Evolutionary conservation across 1,140 invertebrate species (phyloP).

Genomic region (Sycobia sp.): DNA sequence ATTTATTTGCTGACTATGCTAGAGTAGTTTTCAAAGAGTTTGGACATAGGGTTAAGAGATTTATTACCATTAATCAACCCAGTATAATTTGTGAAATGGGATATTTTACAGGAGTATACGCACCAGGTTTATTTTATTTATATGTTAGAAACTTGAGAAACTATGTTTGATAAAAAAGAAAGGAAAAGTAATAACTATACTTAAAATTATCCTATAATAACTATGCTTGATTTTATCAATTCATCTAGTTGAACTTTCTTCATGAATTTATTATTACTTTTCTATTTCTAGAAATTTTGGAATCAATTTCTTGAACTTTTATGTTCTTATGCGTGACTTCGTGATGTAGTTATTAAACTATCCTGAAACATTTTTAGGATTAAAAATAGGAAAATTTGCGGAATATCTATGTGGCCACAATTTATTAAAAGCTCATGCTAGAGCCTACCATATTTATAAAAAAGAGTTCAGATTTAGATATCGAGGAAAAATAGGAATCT

Average conservation of each 20-base stretch:
- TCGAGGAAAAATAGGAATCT: slow-evolving; percentile 58
- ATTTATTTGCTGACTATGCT: slow-evolving; percentile 65
- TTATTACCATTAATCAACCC: slow-evolving; percentile 62
- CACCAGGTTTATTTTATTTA: slow-evolving; percentile 29
- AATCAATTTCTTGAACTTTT: neutral
- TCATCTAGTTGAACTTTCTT: neutral
- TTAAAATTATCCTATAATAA: neutral
- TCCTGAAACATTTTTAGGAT: neutral
- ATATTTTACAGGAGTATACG: too few relatives aligned
- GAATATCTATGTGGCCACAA: slow-evolving; percentile 50
- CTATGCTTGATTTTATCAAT: neutral
- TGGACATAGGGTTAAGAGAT: slow-evolving; percentile 56
- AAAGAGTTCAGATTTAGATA: slow-evolving; percentile 65
- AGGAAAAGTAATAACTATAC: too few relatives aligned
- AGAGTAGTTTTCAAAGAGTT: slow-evolving; percentile 59
- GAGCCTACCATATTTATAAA: slow-evolving; percentile 64
- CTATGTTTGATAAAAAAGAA: neutral
- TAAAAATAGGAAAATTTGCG: neutral
- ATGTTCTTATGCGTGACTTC: neutral
- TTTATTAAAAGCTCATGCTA: slow-evolving; percentile 48
- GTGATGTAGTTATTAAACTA: neutral
- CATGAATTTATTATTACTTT: neutral
- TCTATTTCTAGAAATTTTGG: neutral
- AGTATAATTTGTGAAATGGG: slow-evolving; percentile 48
- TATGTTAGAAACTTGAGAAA: neutral